Base-by-base conservation (phyloP, 2,888 invertebrate species). In the Eristalis arbustorum region DNA sequence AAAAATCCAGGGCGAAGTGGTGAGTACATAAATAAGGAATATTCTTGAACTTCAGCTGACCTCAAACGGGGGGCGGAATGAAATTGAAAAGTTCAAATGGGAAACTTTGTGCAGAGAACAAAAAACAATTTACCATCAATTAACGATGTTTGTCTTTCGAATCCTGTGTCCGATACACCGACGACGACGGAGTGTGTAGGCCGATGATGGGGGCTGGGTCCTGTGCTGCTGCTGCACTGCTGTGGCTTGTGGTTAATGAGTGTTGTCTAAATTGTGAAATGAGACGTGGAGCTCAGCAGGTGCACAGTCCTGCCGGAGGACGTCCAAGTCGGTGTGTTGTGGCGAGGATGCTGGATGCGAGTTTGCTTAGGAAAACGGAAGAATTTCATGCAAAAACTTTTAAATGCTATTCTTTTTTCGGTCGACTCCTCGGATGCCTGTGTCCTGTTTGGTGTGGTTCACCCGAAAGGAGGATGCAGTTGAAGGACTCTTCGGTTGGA, bases 1-100 rank as follows among this genome's bases (percentile, higher is more conserved):
- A 42, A 59, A 68, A 84, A 88, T 90, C 89, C 88, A 92, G 92
- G 92, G 92, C 91, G 88, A 92, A 92, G 88, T 92, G 92, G 93
- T 92, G 90, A 91, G 93, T 92, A 89, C 67, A 71, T 56, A 71
- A 57, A 72, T 67, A 67, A 76, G 59, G 42, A 68, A 57, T 23
- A 63, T 59, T 63, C 56, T 40, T 56, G 28, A 72, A 82, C 62
- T 49, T 68, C 37, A 14, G 18, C 40, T 14, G 67, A 18, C 40
- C 56, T 10, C 61, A 2, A 5, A 8, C 1, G 18, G n/a, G 42
- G 5, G 40, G 11, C 14, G 11, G 11, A 13, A 68, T 57, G 49
- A 67, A 67, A 72, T 59, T 62, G 66, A 83, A 67, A 74, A 87
- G 78, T 79, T 82, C 75, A 83, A 83, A 75, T 25, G 78, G 69